Evolutionary conservation across 2,113 vertebrate genomes (phyloP).

Genomic region (Colossoma macropomum): DNA sequence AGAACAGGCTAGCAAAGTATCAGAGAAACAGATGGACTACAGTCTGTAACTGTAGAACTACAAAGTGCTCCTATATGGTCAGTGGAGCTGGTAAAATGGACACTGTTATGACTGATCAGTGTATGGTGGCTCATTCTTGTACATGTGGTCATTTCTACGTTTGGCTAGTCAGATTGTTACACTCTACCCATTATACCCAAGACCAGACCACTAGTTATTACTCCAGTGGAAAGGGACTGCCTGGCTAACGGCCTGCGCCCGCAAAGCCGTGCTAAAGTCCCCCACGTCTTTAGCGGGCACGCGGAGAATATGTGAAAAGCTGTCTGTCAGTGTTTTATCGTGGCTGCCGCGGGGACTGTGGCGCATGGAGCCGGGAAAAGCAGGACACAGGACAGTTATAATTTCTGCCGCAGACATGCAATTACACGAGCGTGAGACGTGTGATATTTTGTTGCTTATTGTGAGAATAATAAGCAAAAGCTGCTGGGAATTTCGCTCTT

Average conservation of each 20-base stretch:
- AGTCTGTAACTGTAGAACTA: too few relatives aligned
- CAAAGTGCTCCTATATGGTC: too few relatives aligned
- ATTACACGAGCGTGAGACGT: neutral
- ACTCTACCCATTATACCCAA: neutral
- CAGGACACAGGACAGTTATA: neutral
- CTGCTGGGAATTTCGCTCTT: neutral
- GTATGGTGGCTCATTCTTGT: neutral
- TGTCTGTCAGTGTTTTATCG: constrained; percentile 26
- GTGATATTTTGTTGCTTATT: neutral
- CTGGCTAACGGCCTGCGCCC: neutral
- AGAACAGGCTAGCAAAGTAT: too few relatives aligned
- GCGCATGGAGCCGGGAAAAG: neutral
- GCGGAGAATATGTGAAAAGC: constrained; percentile 9
- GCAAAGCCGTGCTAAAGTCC: neutral
- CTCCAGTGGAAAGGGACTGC: neutral
- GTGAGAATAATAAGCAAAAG: neutral
- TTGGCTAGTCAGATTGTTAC: neutral
- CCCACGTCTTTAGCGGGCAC: neutral
- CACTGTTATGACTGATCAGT: too few relatives aligned
- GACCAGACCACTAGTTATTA: neutral
- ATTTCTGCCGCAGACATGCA: neutral
- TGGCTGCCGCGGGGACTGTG: neutral
- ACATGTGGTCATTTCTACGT: neutral
- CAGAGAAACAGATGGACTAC: too few relatives aligned
- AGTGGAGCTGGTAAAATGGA: too few relatives aligned